Conservation (phyloP, 2,797 vertebrate genomes). For the Anableps anableps region DNA sequence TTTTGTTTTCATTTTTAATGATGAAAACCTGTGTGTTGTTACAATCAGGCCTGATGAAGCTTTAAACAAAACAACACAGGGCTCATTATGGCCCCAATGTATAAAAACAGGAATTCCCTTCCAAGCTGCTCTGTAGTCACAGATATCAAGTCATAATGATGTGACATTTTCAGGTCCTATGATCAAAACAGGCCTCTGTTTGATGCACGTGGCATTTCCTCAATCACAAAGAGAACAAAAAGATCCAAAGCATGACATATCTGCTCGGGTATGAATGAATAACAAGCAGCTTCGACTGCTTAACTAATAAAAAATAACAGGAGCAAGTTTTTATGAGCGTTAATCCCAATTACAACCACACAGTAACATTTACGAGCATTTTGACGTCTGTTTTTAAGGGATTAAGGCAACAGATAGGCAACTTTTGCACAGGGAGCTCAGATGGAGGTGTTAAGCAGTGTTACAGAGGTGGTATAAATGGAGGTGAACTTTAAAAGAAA, state of each 20-base stretch:
- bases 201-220: slow-evolving; percentile 36
- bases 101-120: slow-evolving; percentile 24
- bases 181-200: slow-evolving; percentile 25
- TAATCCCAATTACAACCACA: slow-evolving; percentile 24
- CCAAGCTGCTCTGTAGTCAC: slow-evolving; percentile 19
- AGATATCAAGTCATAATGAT: slow-evolving; percentile 33
- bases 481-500: slow-evolving; percentile 13
- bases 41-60: slow-evolving; percentile 42
- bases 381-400: slow-evolving; percentile 45
- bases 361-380: slow-evolving; percentile 29
- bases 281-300: slow-evolving; percentile 8
- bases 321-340: slow-evolving; percentile 26
- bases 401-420: slow-evolving; percentile 9
- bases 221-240: slow-evolving; percentile 6
- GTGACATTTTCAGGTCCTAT: slow-evolving; percentile 50
- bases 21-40: slow-evolving; percentile 42
- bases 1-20: slow-evolving; percentile 48
- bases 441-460: slow-evolving; percentile 4
- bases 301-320: slow-evolving; percentile 22
- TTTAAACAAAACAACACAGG: slow-evolving; percentile 36
- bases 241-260: slow-evolving; percentile 18
- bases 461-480: not conserved
- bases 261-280: slow-evolving; percentile 13
- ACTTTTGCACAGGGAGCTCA: not conserved
- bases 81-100: slow-evolving; percentile 49